A percentile compares a stretch with the other conserved stretches of the same genome.
Conservation (phyloP, 2,797 vertebrate species). For the Myoxocephalus aenaeus region DNA sequence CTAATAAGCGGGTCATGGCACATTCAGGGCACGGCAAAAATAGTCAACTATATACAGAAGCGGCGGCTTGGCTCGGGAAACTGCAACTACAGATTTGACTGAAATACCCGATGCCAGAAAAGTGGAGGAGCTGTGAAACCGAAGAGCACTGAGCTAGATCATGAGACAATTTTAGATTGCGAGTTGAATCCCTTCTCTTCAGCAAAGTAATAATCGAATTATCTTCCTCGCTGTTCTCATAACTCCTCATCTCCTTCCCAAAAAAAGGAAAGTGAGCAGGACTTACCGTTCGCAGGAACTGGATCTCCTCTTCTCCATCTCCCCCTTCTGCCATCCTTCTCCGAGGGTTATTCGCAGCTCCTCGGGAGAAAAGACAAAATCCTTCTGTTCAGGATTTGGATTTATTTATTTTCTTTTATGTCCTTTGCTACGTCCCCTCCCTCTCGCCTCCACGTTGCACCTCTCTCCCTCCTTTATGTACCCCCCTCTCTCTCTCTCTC, state of each 20-base stretch:
- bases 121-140: slow-evolving; percentile 21
- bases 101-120: slow-evolving; percentile 35
- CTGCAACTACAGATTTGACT: slow-evolving; percentile 46
- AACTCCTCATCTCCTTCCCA: slow-evolving; percentile 15
- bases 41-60: slow-evolving; percentile 75
- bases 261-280: slow-evolving; percentile 51
- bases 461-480: slow-evolving; percentile 47
- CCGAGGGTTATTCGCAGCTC: slow-evolving; percentile 82
- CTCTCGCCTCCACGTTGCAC: slow-evolving; percentile 50
- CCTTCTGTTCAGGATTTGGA: slow-evolving; percentile 67
- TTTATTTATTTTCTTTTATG: slow-evolving; percentile 28
- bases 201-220: neutral
- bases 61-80: slow-evolving; percentile 45
- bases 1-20: slow-evolving; percentile 74
- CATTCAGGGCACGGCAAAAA: slow-evolving; percentile 72
- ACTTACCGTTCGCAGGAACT: slow-evolving; percentile 94
- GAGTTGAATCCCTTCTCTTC: slow-evolving; percentile 2
- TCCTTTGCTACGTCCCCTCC: slow-evolving; percentile 53
- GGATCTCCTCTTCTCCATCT: slow-evolving; percentile 94
- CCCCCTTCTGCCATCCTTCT: slow-evolving; percentile 92
- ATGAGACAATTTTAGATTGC: slow-evolving; percentile 12
- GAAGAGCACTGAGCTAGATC: neutral
- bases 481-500: slow-evolving; percentile 49
- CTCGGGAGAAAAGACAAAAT: slow-evolving; percentile 83
- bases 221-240: slow-evolving; percentile 3